Percentiles rank a stretch among this genome's conserved stretches.
Conservation (phyloP, 1,140 invertebrate species). For the Dendroctonus ponderosae region DNA sequence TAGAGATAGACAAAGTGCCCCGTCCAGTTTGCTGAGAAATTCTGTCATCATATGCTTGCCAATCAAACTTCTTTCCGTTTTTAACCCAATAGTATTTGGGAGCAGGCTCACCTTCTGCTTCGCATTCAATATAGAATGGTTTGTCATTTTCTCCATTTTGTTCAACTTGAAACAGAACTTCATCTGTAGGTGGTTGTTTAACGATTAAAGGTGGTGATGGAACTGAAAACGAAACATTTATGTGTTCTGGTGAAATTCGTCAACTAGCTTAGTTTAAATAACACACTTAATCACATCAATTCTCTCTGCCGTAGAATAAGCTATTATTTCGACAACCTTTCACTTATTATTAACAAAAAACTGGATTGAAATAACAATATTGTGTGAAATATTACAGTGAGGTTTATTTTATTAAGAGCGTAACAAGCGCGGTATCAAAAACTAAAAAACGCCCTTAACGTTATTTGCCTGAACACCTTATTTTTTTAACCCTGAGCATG, state of each 20-base stretch:
- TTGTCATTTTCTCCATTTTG: conserved; percentile 82
- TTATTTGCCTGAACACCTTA: no score
- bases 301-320: no score
- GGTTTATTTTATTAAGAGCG: no score
- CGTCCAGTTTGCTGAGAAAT: conserved; percentile 89
- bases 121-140: conserved; percentile 92
- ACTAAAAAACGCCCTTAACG: no score
- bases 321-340: background rate
- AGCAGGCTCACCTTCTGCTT: conserved; percentile 87
- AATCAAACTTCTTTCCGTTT: conserved; percentile 89
- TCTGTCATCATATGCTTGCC: conserved; percentile 87
- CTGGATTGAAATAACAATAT: no score
- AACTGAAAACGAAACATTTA: conserved; percentile 58
- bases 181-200: conserved; percentile 87
- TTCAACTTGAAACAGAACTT: conserved; percentile 87
- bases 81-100: conserved; percentile 94
- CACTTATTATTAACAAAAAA: background rate
- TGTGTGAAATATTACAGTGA: no score
- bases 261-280: no score
- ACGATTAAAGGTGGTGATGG: conserved; percentile 84
- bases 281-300: no score
- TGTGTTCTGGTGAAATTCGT: no score
- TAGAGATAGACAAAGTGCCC: conserved; percentile 87
- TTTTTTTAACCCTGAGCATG: no score
- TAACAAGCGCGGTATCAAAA: no score